A percentile compares a stretch with the other conserved stretches of the same genome.
Evolutionary conservation across 1,140 invertebrate genomes (phyloP).

Genomic region (Drosophila tristis): DNA sequence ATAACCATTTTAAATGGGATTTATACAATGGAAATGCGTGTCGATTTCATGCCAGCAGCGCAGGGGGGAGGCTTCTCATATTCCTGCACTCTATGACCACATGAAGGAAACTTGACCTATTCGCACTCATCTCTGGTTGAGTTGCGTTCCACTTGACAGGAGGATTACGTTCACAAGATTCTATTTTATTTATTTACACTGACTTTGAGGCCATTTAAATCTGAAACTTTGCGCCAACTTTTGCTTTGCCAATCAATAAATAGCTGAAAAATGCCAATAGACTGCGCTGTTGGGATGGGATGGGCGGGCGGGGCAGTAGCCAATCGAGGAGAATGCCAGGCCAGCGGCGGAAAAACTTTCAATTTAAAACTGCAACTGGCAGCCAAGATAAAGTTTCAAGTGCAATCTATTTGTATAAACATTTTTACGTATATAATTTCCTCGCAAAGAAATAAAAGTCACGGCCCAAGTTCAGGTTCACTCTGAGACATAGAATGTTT

Average conservation of each 20-base stretch:
- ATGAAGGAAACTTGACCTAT: constrained; percentile 32
- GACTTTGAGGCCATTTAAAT: constrained; percentile 39
- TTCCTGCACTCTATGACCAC: constrained; percentile 13
- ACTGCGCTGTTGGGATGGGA: not conserved
- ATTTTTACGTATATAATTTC: constrained; percentile 31
- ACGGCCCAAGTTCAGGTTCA: constrained; percentile 24
- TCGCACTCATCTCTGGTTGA: not conserved
- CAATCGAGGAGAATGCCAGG: not conserved
- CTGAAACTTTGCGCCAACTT: constrained; percentile 33
- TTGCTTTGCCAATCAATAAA: constrained; percentile 42
- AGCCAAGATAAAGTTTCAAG: constrained; percentile 48
- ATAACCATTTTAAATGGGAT: constrained; percentile 18
- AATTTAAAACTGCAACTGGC: constrained; percentile 50
- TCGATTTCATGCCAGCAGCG: constrained; percentile 16
- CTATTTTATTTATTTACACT: constrained; percentile 37
- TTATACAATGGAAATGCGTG: constrained; percentile 26
- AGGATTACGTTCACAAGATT: constrained; percentile 35
- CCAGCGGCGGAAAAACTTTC: constrained; percentile 43
- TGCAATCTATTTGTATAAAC: constrained; percentile 41
- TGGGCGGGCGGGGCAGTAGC: not conserved
- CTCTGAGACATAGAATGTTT: constrained; percentile 11
- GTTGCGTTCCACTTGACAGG: constrained; percentile 11
- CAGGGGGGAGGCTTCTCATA: constrained; percentile 10
- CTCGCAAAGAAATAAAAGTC: constrained; percentile 23
- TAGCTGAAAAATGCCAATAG: constrained; percentile 12